A percentile compares a stretch with the other conserved stretches of the same genome.
These are phyloP conservation scores for Neomonachus schauinslandi DNA, from an alignment of 2,113 vertebrate genomes.

Conservation along the genomic window DNA sequence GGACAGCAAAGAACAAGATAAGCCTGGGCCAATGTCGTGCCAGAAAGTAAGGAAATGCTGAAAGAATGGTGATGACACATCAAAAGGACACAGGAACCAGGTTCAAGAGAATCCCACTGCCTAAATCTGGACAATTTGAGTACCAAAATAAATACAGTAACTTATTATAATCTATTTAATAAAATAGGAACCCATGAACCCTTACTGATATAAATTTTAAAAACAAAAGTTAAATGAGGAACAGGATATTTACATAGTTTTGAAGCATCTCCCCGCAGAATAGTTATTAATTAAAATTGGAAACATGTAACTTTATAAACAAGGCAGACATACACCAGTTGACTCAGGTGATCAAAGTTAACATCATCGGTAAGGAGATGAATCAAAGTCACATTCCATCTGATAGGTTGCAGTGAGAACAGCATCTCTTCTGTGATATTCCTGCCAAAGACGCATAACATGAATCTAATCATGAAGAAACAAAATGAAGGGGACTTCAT, in stretches of 20 bases:
- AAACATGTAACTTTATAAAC: neutral
- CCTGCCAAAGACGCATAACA: neutral
- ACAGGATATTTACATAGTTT: neutral
- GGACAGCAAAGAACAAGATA: neutral
- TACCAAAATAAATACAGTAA: neutral
- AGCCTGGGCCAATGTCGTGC: neutral
- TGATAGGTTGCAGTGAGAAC: neutral
- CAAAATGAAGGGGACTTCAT: neutral
- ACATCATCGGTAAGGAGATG: neutral
- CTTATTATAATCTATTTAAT: neutral
- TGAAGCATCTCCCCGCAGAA: constrained; percentile 23
- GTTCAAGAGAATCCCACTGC: neutral
- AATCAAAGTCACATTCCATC: constrained; percentile 43
- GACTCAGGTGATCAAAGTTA: constrained; percentile 31
- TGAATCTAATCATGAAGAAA: neutral
- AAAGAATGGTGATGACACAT: neutral
- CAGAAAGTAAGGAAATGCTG: neutral
- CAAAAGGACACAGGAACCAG: neutral
- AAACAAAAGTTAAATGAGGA: neutral
- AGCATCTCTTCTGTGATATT: neutral
- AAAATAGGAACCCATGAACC: neutral
- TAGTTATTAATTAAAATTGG: neutral
- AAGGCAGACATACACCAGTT: neutral
- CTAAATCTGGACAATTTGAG: neutral
- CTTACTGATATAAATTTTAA: neutral